A percentile compares a stretch with the other conserved stretches of the same genome.
Evolutionary conservation across 2,888 invertebrate species (phyloP).

Genomic region (Conomelus anceps): DNA sequence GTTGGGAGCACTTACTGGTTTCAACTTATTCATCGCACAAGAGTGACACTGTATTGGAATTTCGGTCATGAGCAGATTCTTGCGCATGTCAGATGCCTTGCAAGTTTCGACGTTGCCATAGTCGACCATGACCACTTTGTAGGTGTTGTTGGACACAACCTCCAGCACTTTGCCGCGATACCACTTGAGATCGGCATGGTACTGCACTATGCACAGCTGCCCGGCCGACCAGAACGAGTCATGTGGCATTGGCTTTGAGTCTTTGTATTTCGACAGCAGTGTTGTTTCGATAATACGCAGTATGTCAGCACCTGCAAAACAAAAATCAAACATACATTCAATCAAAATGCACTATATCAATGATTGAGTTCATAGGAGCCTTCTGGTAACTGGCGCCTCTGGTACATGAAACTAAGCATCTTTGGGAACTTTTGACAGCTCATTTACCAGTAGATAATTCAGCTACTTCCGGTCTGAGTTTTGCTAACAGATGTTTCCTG

Average conservation of each 20-base stretch:
- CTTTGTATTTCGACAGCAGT: slow-evolving; percentile 46
- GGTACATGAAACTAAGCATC: no score
- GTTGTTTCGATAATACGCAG: slow-evolving; percentile 48
- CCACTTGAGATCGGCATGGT: slow-evolving; percentile 56
- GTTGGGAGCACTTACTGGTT: slow-evolving; percentile 42
- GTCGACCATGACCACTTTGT: slow-evolving; percentile 63
- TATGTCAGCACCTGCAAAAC: slow-evolving; percentile 33
- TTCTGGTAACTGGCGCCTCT: no score
- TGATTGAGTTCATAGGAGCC: no score
- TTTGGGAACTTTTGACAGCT: no score
- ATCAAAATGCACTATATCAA: not conserved
- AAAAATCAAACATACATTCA: not conserved
- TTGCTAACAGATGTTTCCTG: no score
- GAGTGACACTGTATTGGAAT: slow-evolving; percentile 60
- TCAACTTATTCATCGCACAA: slow-evolving; percentile 51
- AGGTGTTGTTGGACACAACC: slow-evolving; percentile 37
- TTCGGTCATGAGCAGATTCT: slow-evolving; percentile 54
- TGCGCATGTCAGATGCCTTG: slow-evolving; percentile 50
- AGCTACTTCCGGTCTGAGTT: no score
- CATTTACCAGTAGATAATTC: no score
- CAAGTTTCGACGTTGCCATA: slow-evolving; percentile 73
- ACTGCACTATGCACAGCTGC: slow-evolving; percentile 62
- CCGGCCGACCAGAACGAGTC: slow-evolving; percentile 53
- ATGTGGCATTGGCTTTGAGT: slow-evolving; percentile 45
- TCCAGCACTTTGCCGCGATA: slow-evolving; percentile 62